phyloP scores from a whole-genome alignment of 2,113 vertebrate species.

The Empidonax traillii region DNA sequence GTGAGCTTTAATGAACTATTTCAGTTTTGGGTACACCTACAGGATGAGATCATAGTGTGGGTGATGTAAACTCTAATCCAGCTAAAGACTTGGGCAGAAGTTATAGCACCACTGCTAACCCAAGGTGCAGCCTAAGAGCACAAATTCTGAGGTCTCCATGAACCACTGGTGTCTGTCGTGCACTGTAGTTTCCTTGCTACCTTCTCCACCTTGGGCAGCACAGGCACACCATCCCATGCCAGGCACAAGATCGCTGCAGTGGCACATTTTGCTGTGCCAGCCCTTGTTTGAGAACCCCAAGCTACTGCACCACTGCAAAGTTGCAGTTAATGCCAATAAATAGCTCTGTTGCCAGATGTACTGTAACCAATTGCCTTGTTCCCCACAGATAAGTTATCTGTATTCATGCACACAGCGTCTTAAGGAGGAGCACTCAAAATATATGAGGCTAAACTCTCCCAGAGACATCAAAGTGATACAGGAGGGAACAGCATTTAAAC shows the following conservation, averaged over 20 bases:
- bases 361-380: background rate
- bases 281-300: background rate
- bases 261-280: background rate
- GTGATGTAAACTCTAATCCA: background rate
- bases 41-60: background rate
- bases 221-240: background rate
- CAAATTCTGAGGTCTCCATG: background rate
- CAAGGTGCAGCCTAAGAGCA: background rate
- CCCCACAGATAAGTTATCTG: conserved; percentile 2
- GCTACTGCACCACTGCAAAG: background rate
- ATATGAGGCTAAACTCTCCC: background rate
- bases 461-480: background rate
- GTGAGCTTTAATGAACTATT: background rate
- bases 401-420: background rate
- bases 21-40: background rate
- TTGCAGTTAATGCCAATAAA: background rate
- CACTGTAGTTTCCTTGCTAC: background rate
- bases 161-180: accelerated
- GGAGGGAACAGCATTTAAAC: background rate
- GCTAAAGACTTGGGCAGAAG: background rate
- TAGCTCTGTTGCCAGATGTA: background rate
- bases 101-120: background rate
- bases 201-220: background rate
- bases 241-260: background rate
- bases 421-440: background rate